Evolutionary conservation across 2,888 invertebrate species (phyloP), one percentile per base, ranked within the genome.

Genomic region (Coelinius sp.): DNA sequence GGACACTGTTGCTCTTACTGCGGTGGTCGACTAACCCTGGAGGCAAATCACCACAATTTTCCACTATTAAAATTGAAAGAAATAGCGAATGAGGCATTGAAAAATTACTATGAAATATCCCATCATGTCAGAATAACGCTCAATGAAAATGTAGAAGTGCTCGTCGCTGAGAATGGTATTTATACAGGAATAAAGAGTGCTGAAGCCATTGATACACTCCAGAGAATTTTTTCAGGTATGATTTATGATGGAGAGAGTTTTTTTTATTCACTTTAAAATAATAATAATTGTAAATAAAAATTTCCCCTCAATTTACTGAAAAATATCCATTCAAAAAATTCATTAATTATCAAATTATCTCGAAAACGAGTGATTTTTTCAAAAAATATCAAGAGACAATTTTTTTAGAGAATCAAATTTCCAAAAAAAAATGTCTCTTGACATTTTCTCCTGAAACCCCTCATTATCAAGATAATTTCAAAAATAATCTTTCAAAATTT

Each of bases 1-100:
- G 87, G 86, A 10, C 85, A 87, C 71, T 87, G 87, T 64, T 87
- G 87, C 62, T 77, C 75, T 53, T 87, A 84, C 72, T 87, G 87
- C 64, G 87, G 87, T 0, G 86, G 83, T 4, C 78, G 83, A 64
- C 67, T 87, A 5, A 71, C 66, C 2, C 66, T 87, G 7, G 71
- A 65, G 2, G 71, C 83, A 6, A 44, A 80, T 2, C 31, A 52
- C 0, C 75, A 77, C 35, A 49, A 24, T 12, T 75, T 76, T 14
- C 81, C 83, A 8, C 67, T 83, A 22, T 44, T 75, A 10, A 75
- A 79, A 59, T 73, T 84, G 2, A 76, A 75, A 17, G 72, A 77
- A 31, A 65, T 81, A 7, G 78, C 79, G 2, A 75, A 76, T 12
- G 77, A 78, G 31, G 80, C 77, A 59, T 71, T 87, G 20, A 72